phyloP scores from a whole-genome alignment of 2,797 vertebrate genomes.

The Lithobates sylvaticus region DNA sequence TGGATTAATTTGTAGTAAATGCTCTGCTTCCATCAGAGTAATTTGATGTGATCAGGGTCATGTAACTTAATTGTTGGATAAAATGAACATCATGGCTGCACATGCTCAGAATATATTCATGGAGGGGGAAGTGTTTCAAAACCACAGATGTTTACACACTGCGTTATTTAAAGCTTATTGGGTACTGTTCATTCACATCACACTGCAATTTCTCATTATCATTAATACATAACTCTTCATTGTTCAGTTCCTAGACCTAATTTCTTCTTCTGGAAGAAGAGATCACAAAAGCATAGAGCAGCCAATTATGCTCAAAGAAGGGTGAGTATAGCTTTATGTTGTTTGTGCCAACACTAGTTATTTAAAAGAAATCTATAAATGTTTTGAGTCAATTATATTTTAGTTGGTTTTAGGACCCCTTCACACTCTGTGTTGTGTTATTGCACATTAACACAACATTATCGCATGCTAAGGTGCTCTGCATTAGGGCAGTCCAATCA shows the following conservation, averaged over 20 bases:
- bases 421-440: too few species aligned
- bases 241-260: conserved; percentile 93
- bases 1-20: neutral
- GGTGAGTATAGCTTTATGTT: conserved; percentile 78
- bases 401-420: too few species aligned
- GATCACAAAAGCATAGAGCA: conserved; percentile 97
- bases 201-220: neutral
- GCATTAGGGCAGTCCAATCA: too few species aligned
- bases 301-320: conserved; percentile 97
- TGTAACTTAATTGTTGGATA: conserved; percentile 21
- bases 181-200: conserved; percentile 7
- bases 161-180: conserved; percentile 17
- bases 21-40: neutral
- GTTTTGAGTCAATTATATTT: too few species aligned
- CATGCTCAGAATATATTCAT: conserved; percentile 28
- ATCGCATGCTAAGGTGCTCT: too few species aligned
- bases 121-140: neutral
- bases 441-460: too few species aligned
- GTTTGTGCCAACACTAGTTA: neutral
- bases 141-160: neutral
- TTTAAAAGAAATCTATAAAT: neutral
- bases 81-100: neutral
- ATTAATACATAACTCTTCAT: conserved; percentile 17
- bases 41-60: neutral
- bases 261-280: conserved; percentile 96